Evolutionary conservation across 2,797 vertebrate genomes (phyloP).

Genomic region (Peromyscus nudipes): DNA sequence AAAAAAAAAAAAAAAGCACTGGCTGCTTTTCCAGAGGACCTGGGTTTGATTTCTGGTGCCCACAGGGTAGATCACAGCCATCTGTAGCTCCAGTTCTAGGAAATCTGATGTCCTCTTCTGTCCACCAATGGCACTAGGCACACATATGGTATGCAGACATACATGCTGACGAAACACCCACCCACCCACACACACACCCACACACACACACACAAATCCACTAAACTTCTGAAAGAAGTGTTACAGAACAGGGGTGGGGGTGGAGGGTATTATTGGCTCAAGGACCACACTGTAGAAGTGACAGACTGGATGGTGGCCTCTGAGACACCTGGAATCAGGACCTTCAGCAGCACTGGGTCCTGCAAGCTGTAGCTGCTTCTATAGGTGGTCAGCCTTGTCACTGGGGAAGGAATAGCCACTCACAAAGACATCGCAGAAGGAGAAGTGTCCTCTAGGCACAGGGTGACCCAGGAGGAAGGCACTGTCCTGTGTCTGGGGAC

Average conservation of each 20-base stretch:
- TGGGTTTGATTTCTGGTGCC: background rate
- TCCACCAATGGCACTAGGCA: background rate
- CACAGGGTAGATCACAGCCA: background rate
- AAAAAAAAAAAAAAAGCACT: background rate
- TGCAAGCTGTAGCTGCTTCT: background rate
- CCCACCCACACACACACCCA: too few relatives aligned
- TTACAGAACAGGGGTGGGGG: background rate
- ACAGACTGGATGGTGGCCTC: background rate
- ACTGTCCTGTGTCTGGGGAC: background rate
- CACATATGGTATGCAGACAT: background rate
- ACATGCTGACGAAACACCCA: background rate
- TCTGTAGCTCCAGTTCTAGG: background rate
- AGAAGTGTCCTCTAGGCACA: slow-evolving; percentile 15
- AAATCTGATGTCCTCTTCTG: background rate
- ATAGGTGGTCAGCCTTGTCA: background rate
- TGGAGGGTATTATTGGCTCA: background rate
- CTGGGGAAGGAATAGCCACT: background rate
- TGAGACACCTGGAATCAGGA: background rate
- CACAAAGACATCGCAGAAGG: background rate
- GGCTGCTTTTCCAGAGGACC: background rate
- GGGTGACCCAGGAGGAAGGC: background rate
- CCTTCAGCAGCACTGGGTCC: background rate
- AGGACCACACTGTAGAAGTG: background rate
- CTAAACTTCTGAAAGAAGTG: background rate
- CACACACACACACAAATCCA: background rate